Percentiles rank a stretch among this genome's conserved stretches.
phyloP scores from a whole-genome alignment of 2,888 invertebrate species.

The Invenusta paracnida region DNA sequence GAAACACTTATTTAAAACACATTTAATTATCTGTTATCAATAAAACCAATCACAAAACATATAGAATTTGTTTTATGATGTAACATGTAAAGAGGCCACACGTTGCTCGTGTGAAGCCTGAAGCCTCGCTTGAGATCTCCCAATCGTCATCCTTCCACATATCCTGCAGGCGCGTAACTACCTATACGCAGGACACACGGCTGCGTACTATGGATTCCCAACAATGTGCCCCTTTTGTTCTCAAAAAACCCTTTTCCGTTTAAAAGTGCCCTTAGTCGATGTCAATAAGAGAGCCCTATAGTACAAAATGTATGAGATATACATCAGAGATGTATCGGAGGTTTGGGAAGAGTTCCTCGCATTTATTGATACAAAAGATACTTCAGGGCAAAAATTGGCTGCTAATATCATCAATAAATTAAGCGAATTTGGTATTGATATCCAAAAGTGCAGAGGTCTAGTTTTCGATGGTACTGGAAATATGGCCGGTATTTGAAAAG shows the following conservation, averaged over 20 bases:
- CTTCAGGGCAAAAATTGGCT: background rate
- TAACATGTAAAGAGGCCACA: no score
- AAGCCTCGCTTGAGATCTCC: no score
- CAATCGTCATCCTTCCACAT: no score
- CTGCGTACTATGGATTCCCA: background rate
- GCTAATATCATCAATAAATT: background rate
- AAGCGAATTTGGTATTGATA: background rate
- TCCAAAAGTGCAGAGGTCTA: background rate
- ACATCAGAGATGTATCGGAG: background rate
- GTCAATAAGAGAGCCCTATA: background rate
- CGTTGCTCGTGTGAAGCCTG: no score
- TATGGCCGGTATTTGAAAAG: background rate
- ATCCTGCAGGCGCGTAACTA: no score
- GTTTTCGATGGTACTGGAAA: background rate
- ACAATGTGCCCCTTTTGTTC: background rate
- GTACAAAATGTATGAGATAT: background rate
- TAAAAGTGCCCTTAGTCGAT: background rate
- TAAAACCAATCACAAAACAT: no score
- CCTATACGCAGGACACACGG: no score
- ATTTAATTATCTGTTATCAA: no score
- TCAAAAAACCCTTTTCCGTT: background rate
- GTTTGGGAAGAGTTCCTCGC: background rate
- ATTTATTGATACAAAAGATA: background rate
- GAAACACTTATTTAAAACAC: no score
- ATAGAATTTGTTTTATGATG: no score